A percentile compares a stretch with the other conserved stretches of the same genome.
phyloP scores from a whole-genome alignment of 2,888 invertebrate genomes.

The Cerastis leucographa region DNA sequence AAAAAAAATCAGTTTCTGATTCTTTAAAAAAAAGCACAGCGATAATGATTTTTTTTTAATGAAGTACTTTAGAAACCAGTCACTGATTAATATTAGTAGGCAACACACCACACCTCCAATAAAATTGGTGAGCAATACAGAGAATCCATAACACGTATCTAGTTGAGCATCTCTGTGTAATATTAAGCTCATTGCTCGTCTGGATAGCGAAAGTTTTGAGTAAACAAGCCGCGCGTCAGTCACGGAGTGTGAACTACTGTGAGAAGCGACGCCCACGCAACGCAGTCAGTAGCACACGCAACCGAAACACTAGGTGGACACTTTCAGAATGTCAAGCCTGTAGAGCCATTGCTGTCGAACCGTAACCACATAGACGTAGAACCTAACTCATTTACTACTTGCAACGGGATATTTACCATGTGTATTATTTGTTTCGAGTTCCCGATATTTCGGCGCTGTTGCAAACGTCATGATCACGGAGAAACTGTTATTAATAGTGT shows the following conservation, averaged over 20 bases:
- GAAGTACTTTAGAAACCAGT: not conserved
- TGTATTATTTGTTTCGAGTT: too few relatives aligned
- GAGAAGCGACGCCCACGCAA: slow-evolving; percentile 46
- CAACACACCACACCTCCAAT: not conserved
- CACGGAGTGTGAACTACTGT: slow-evolving; percentile 23
- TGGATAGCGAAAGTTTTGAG: slow-evolving; percentile 57
- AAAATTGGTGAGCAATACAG: not conserved
- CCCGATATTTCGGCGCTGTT: too few relatives aligned
- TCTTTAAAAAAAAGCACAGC: not conserved
- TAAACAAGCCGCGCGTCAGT: slow-evolving; percentile 36
- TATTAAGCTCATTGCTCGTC: not conserved
- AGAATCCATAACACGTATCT: not conserved
- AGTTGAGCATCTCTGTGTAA: not conserved
- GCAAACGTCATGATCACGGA: too few relatives aligned
- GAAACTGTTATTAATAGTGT: too few relatives aligned
- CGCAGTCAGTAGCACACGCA: not conserved
- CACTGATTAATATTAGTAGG: not conserved
- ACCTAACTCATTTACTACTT: not conserved
- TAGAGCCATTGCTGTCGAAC: not conserved
- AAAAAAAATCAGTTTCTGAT: not conserved
- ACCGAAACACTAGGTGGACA: not conserved
- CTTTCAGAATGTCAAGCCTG: slow-evolving; percentile 8
- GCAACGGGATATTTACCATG: too few relatives aligned
- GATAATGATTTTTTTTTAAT: not conserved
- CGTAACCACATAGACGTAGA: not conserved